These are phyloP conservation scores for Anguilla marmorata DNA, from an alignment of 2,797 vertebrate species.

Conservation along the genomic window DNA sequence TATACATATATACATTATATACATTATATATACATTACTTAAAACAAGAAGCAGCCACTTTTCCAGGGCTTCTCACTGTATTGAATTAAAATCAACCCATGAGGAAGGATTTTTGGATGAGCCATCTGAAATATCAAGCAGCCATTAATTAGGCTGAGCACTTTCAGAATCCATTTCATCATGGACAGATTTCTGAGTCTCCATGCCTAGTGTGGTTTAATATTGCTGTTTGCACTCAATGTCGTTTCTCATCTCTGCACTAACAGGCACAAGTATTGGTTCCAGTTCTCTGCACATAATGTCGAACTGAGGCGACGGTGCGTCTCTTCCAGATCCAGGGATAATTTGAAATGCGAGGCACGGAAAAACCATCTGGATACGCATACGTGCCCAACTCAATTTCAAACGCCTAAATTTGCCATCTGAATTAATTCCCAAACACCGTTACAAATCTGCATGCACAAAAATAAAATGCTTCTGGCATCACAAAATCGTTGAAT, in stretches of 20 bases:
- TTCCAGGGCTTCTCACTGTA: background rate
- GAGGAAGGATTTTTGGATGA: background rate
- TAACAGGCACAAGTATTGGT: background rate
- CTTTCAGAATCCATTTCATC: background rate
- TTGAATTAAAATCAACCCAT: background rate
- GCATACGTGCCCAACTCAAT: background rate
- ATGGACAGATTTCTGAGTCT: background rate
- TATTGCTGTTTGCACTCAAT: background rate
- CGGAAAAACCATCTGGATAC: conserved; percentile 1
- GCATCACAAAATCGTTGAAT: background rate
- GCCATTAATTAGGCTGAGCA: background rate
- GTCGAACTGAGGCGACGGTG: background rate
- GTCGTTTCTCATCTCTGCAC: background rate
- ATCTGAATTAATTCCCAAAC: background rate
- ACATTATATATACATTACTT: background rate
- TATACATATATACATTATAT: background rate
- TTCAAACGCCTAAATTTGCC: background rate
- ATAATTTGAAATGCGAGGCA: background rate
- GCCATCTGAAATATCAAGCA: background rate
- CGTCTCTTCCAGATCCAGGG: background rate
- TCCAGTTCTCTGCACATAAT: conserved; percentile 3
- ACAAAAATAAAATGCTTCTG: background rate
- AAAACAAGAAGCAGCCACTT: background rate
- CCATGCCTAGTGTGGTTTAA: background rate
- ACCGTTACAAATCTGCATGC: background rate